Base-by-base conservation (phyloP, 2,113 vertebrate genomes). In the Cyanocitta stelleri region DNA sequence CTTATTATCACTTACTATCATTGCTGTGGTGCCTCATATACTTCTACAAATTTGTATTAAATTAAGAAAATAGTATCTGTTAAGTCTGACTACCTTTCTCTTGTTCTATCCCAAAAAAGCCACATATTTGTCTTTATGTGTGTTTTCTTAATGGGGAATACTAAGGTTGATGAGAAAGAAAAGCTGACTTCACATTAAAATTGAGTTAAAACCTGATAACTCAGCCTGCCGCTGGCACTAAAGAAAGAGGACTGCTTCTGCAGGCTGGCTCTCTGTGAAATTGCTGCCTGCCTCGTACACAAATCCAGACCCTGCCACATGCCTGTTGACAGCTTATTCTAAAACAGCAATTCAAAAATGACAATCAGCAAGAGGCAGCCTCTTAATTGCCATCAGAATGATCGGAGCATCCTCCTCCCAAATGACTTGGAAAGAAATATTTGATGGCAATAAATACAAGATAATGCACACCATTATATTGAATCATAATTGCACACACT, bases 141-240 rank as follows among this genome's bases (percentile, higher is more conserved):
- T 68, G 24, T 89, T 89, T 68, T 68, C 24, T 67, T 89, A 82
- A 72, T 56, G 17, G 35, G 5, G 3, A 87, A 66, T 77, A 13
- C 5, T 46, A 81, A 87, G 23, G 20, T 24, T 67, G 52, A 82
- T 63, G 29, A 68, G 30, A 68, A 73, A 82, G 8, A 21, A 79
- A 83, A 82, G 13, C 24, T 79, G 44, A 82, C 12, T 85, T 93
- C 16, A 43, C 37, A 52, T 64, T 87, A 79, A 81, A 84, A 82
- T n/a, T 20, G n/a, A 67, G 18, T 87, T 94, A 68, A 87, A 91
- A 82, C 11, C 30, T 68, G 44, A 7, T 59, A 77, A 84, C 18
- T 71, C 61, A 55, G 6, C 20, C 10, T 52, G 11, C 30, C 23
- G 20, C 33, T 0, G 0, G 2, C 30, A 39, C 51, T 78, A 52